Conservation (phyloP, 2,113 vertebrate genomes). For the Cranoglanis bouderius region DNA sequence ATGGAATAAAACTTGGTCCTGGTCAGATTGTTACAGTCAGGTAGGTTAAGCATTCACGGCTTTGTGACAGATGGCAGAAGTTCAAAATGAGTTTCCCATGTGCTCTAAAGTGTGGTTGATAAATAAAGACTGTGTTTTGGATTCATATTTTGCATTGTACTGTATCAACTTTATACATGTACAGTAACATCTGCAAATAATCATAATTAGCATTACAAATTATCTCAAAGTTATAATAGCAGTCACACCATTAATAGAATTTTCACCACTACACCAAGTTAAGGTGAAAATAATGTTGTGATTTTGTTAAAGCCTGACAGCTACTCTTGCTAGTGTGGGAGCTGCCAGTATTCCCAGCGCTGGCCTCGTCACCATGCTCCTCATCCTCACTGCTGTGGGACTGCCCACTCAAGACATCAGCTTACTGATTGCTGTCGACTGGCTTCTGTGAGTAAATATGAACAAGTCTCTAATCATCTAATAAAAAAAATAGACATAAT, state of each 20-base stretch:
- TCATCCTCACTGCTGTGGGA: constrained; percentile 95
- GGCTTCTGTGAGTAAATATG: constrained; percentile 90
- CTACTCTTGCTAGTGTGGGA: constrained; percentile 91
- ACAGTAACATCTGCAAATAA: neutral
- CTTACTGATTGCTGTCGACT: constrained; percentile 93
- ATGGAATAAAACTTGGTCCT: constrained; percentile 87
- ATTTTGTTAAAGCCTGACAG: constrained; percentile 81
- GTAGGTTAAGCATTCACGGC: constrained; percentile 62
- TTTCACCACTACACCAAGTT: neutral
- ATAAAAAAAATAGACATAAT: neutral
- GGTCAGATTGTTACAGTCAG: constrained; percentile 97
- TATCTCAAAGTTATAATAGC: neutral
- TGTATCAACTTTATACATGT: neutral
- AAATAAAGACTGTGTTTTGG: neutral
- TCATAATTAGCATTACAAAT: neutral
- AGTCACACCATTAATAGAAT: neutral
- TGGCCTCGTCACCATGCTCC: constrained; percentile 94
- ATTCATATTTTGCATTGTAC: neutral
- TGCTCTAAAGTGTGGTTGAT: neutral
- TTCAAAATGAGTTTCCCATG: neutral
- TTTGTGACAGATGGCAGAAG: neutral
- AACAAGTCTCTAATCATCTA: neutral
- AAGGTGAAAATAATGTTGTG: constrained; percentile 1
- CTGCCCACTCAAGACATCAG: constrained; percentile 96
- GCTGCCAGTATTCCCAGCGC: constrained; percentile 97